Percentiles rank a stretch among this genome's conserved stretches.
These are phyloP conservation scores for Schizaphis graminum DNA, from an alignment of 2,888 invertebrate genomes.

Conservation along the genomic window DNA sequence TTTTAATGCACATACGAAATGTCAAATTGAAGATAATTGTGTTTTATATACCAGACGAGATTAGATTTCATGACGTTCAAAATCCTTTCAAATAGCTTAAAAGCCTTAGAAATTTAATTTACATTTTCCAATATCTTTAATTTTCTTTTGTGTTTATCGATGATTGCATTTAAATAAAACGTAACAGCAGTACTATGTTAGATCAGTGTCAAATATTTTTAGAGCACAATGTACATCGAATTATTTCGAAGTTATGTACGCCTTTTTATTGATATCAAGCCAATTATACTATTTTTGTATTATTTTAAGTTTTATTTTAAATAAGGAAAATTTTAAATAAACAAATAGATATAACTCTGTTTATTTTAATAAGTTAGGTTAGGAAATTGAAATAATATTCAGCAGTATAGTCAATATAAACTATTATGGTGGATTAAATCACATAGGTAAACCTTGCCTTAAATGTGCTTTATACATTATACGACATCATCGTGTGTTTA, in stretches of 20 bases:
- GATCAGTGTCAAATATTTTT: not conserved
- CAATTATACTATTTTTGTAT: not conserved
- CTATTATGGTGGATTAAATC: not conserved
- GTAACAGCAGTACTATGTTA: not conserved
- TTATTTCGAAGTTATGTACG: not conserved
- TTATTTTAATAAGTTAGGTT: not conserved
- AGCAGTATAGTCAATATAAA: not conserved
- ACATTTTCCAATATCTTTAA: not conserved
- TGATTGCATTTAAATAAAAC: not conserved
- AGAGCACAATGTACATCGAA: not conserved
- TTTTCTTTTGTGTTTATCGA: not conserved
- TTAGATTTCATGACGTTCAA: not conserved
- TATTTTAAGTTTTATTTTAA: not conserved
- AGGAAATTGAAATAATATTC: too few species aligned
- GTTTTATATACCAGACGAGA: not conserved
- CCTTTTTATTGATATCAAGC: not conserved
- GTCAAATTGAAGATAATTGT: not conserved
- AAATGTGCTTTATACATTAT: not conserved
- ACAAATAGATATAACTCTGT: not conserved
- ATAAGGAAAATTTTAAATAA: not conserved
- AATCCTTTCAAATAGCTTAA: conserved; percentile 32
- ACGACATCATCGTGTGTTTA: not conserved
- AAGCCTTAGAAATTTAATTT: not conserved
- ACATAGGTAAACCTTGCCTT: not conserved
- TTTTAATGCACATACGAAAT: conserved; percentile 5